Base-by-base conservation (phyloP, 1,140 invertebrate species). In the Lordiphosa collinella region DNA sequence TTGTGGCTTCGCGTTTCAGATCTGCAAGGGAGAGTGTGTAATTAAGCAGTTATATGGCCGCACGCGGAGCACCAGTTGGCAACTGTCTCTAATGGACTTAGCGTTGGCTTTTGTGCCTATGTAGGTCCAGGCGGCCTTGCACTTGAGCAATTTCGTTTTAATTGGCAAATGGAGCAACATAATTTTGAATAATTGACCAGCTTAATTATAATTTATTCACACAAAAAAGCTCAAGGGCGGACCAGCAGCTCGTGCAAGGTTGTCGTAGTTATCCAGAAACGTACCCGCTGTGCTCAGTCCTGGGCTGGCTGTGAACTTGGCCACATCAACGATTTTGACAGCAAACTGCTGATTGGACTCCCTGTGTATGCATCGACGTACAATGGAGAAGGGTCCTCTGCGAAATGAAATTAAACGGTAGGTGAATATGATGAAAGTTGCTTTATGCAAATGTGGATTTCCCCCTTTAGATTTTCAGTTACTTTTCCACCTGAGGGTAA, bases 321-420 rank as follows among this genome's bases (percentile, higher is more conserved):
- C 96, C 14, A 99, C 97, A 91, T 99, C 98, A 59, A 99, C 96
- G 78, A 99, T 98, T 93, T 99, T 99, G 55, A 99, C 98, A 60
- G 98, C 98, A 92, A 98, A 99, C 87, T 97, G 96, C 89, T 98
- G 96, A 25, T 93, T 94, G 7, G 97, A 99, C 88, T 98, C 96
- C 58, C 96, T 92, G 90, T 99, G 97, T 73, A 98, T 94, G 91
- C 98, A 99, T 91, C 97, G 93, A 84, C 97, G 92, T 29, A 99
- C 97, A 76, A 99, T 93, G 89, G 97, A 99, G 91, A 98, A 99
- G 79, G 98, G 97, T 63, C 98, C 98, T 92, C 98, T 99, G 91
- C 29, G 94, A 93, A 93, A 93, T 7, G 12, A 25, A 38, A 25
- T 7, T 7, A 11, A 9, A 13, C 11, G n/a, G 38, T 22, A 14